These are phyloP conservation scores for Mythimna ferrago DNA, from an alignment of 2,888 invertebrate species.

Conservation along the genomic window DNA sequence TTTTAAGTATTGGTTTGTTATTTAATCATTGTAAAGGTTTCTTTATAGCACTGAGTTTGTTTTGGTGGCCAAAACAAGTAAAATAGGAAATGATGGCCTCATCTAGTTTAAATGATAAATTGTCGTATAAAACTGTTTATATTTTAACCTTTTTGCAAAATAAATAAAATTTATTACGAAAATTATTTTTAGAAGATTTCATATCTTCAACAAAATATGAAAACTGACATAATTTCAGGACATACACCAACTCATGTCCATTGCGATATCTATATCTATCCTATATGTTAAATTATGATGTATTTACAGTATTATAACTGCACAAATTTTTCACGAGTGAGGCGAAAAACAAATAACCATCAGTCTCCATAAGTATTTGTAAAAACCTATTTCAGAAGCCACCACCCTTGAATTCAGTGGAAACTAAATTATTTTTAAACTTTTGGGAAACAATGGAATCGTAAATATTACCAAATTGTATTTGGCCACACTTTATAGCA, in stretches of 20 bases:
- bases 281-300: not conserved
- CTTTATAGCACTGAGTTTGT: no score
- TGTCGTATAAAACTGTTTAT: no score
- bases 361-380: constrained; percentile 3
- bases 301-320: not conserved
- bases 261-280: not conserved
- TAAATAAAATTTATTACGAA: no score
- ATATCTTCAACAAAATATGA: not conserved
- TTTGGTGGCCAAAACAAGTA: no score
- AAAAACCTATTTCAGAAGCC: constrained; percentile 29
- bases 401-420: constrained; percentile 21
- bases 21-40: not conserved
- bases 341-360: not conserved
- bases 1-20: not conserved
- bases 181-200: not conserved
- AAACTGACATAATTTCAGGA: no score
- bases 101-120: no score
- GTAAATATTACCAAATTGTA: constrained; percentile 47
- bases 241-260: no score
- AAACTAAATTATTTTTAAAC: constrained; percentile 48
- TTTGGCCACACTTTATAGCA: constrained; percentile 22
- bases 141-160: no score
- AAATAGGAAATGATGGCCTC: no score
- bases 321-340: not conserved
- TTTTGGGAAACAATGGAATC: constrained; percentile 53